Evolutionary conservation across 2,113 vertebrate species (phyloP).

Genomic region (Tamias sibiricus): DNA sequence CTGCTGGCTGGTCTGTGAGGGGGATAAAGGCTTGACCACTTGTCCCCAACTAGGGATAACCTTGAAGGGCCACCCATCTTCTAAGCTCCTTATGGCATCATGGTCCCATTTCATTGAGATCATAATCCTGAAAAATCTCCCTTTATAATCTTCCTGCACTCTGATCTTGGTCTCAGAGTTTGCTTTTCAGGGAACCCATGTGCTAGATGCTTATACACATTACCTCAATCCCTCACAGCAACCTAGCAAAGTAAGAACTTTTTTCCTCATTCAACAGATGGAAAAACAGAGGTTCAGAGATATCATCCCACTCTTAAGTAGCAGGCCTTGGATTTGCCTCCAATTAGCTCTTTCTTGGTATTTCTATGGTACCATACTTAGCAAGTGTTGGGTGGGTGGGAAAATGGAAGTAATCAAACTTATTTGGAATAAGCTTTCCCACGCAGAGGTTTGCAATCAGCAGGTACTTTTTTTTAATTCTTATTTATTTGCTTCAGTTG

Average conservation of each 20-base stretch:
- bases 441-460: background rate
- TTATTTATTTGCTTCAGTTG: no score
- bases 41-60: background rate
- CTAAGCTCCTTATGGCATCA: background rate
- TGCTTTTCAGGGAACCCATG: background rate
- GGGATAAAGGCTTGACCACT: rapidly evolving
- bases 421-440: background rate
- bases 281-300: background rate
- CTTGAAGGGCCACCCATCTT: background rate
- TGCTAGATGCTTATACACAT: background rate
- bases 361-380: background rate
- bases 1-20: background rate
- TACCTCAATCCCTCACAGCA: background rate
- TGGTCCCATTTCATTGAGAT: background rate
- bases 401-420: background rate
- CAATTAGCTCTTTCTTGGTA: background rate
- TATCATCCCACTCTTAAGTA: background rate
- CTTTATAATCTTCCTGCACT: background rate
- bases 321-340: background rate
- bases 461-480: slow-evolving; percentile 3
- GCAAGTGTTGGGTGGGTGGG: background rate
- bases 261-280: background rate
- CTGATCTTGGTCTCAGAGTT: background rate
- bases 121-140: no score
- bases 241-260: background rate